Conservation (phyloP, 2,797 vertebrate species). For the Trachops cirrhosus region DNA sequence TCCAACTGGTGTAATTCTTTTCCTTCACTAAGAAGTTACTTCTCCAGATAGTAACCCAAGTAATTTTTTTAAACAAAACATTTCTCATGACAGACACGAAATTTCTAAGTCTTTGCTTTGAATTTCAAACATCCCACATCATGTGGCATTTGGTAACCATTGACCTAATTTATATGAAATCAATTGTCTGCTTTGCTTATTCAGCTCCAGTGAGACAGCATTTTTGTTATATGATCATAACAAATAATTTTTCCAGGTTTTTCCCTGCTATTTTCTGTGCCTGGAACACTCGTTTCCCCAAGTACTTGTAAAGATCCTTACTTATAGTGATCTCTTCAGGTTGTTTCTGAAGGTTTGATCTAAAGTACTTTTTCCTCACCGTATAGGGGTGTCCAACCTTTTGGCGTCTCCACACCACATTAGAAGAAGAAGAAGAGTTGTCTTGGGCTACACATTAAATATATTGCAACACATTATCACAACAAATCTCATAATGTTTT, state of each 20-base stretch:
- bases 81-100: not conserved
- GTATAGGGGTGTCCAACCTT: no score
- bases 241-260: not conserved
- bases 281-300: not conserved
- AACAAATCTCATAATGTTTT: no score
- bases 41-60: not conserved
- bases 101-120: constrained; percentile 17
- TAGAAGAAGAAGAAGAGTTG: no score
- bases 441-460: no score
- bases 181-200: not conserved
- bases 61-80: not conserved
- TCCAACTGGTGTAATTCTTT: not conserved
- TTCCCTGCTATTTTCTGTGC: not conserved
- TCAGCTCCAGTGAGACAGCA: not conserved
- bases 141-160: not conserved
- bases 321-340: not conserved
- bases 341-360: not conserved
- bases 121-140: not conserved
- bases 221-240: not conserved
- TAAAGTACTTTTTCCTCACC: accelerated
- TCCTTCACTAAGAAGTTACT: not conserved
- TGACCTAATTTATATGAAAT: not conserved
- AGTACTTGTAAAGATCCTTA: not conserved
- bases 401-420: no score
- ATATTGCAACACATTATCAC: no score